Conservation (phyloP, 1,140 invertebrate genomes). For the Chelonus insularis region DNA sequence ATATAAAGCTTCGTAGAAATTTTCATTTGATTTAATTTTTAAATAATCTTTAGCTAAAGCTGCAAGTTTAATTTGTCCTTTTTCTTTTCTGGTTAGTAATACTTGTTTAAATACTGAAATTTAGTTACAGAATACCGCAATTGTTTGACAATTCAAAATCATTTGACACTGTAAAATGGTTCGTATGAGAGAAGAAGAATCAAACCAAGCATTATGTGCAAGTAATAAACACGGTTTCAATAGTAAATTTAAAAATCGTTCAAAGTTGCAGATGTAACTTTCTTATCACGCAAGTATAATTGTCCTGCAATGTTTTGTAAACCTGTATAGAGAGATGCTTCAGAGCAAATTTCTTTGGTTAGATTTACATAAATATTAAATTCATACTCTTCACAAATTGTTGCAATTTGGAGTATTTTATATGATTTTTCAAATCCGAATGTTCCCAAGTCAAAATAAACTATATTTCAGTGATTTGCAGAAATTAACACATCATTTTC, state of each 20-base stretch:
- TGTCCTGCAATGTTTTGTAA: constrained; percentile 22
- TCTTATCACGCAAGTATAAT: constrained; percentile 12
- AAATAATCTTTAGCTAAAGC: not conserved
- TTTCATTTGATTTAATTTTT: not conserved
- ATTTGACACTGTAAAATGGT: constrained; percentile 5
- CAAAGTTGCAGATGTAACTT: constrained; percentile 3
- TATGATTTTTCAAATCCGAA: constrained; percentile 23
- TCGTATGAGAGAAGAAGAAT: constrained; percentile 2
- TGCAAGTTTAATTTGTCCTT: not conserved
- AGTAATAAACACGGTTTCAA: constrained; percentile 12
- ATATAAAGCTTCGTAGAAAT: no score
- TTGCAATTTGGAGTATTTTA: constrained; percentile 33
- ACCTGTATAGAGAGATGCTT: constrained; percentile 19
- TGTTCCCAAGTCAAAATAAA: constrained; percentile 33
- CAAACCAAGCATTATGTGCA: constrained; percentile 22
- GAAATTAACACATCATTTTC: not conserved
- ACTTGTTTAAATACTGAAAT: constrained; percentile 13
- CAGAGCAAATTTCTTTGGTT: constrained; percentile 18
- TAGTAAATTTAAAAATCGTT: not conserved
- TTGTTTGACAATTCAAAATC: no score
- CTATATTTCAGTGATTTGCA: not conserved
- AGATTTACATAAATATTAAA: constrained; percentile 29
- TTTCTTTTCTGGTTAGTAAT: not conserved
- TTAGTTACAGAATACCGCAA: constrained; percentile 20
- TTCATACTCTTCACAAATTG: constrained; percentile 12